A percentile compares a stretch with the other conserved stretches of the same genome.
These are phyloP conservation scores for Achatina immaculata DNA, from an alignment of 1,140 invertebrate species.

Conservation along the genomic window DNA sequence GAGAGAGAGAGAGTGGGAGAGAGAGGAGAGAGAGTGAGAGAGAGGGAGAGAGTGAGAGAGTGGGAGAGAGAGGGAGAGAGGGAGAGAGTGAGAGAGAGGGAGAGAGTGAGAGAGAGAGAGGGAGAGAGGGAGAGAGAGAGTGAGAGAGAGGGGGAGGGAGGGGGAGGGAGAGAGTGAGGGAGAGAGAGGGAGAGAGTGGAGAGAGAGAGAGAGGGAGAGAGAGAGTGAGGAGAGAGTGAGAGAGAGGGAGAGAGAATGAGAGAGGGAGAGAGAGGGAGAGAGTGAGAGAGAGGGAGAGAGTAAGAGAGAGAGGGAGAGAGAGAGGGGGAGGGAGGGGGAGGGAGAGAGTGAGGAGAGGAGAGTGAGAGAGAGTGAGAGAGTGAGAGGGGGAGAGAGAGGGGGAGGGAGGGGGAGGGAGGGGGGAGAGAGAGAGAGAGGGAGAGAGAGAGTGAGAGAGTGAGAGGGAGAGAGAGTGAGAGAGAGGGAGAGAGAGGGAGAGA, in stretches of 20 bases:
- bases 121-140: background rate
- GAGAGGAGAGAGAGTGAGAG: slow-evolving; percentile 9
- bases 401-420: slow-evolving; percentile 12
- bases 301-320: slow-evolving; percentile 3
- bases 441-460: background rate
- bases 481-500: slow-evolving; percentile 1
- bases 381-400: slow-evolving; percentile 5
- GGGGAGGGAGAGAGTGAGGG: background rate
- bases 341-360: background rate
- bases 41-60: background rate
- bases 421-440: slow-evolving; percentile 3
- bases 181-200: background rate
- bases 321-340: slow-evolving; percentile 6
- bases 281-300: slow-evolving; percentile 24
- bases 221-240: background rate
- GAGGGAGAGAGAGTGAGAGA: background rate
- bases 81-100: slow-evolving; percentile 9
- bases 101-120: background rate
- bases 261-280: slow-evolving; percentile 12
- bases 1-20: background rate
- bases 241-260: background rate
- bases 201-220: too few relatives aligned
- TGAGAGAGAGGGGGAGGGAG: too few relatives aligned
- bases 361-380: background rate
- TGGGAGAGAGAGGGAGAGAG: background rate